Evolutionary conservation across 2,797 vertebrate species (phyloP).

Genomic region (Rhincodon typus): DNA sequence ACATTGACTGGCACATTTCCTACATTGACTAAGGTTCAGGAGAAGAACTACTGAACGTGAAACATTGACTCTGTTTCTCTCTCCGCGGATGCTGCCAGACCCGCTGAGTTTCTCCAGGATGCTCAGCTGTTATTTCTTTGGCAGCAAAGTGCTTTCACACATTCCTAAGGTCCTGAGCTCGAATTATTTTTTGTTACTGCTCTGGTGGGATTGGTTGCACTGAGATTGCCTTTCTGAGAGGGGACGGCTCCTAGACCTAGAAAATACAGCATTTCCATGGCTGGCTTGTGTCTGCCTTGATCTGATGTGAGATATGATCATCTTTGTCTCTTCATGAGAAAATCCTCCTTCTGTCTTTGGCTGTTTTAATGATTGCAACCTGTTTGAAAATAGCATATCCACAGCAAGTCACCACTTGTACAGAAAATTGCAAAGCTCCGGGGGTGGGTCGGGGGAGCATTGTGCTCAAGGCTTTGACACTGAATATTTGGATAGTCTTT

Average conservation of each 20-base stretch:
- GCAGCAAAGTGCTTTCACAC: neutral
- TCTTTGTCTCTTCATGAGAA: neutral
- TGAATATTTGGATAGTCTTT: neutral
- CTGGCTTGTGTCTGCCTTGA: neutral
- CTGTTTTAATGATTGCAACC: neutral
- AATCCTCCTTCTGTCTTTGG: neutral
- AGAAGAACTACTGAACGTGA: too few relatives aligned
- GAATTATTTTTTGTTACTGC: neutral
- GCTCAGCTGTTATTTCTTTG: neutral
- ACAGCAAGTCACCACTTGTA: neutral
- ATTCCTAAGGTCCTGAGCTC: neutral
- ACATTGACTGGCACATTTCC: neutral
- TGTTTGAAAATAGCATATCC: neutral
- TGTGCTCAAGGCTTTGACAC: neutral
- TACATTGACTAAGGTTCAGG: neutral
- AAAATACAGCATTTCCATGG: neutral
- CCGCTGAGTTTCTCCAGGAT: too few relatives aligned
- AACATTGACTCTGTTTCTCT: too few relatives aligned
- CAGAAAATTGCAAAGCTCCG: neutral
- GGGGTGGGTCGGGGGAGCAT: too few relatives aligned
- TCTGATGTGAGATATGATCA: neutral
- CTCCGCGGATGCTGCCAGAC: too few relatives aligned
- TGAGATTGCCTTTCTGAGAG: neutral
- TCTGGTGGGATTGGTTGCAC: neutral
- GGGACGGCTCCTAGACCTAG: too few relatives aligned